Conservation (phyloP, 2,888 invertebrate genomes). For the Dynastes hyllus region DNA sequence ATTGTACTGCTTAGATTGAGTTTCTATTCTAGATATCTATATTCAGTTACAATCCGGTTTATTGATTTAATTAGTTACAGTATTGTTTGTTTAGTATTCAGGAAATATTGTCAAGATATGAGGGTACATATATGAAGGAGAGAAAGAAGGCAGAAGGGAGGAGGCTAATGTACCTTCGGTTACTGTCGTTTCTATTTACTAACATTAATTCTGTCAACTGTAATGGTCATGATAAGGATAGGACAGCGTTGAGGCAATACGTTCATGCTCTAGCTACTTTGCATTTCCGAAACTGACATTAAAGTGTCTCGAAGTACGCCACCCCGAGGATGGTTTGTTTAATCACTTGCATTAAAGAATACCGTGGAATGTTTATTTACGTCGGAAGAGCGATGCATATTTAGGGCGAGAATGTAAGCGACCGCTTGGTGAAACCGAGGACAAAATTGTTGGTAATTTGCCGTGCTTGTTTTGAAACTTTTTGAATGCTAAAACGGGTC, state of each 20-base stretch:
- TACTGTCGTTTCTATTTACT: constrained; percentile 56
- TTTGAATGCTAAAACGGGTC: constrained; percentile 26
- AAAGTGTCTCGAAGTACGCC: constrained; percentile 54
- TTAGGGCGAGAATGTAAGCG: constrained; percentile 6
- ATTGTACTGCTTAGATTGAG: too few species aligned
- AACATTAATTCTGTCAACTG: constrained; percentile 60
- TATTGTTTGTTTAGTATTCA: too few species aligned
- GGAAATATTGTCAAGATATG: too few species aligned
- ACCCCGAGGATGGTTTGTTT: constrained; percentile 36
- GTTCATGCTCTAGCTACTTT: constrained; percentile 53
- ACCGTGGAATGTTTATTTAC: constrained; percentile 37
- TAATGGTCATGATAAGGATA: constrained; percentile 60
- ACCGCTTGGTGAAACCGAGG: neutral
- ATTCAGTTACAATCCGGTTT: too few species aligned
- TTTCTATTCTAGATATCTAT: too few species aligned
- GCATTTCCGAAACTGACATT: constrained; percentile 54
- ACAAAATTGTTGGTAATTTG: constrained; percentile 26
- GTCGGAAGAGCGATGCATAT: constrained; percentile 42
- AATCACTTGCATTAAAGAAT: constrained; percentile 48
- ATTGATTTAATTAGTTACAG: too few species aligned
- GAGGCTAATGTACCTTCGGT: neutral
- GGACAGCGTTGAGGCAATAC: constrained; percentile 60
- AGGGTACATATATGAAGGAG: too few species aligned
- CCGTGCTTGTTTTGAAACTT: constrained; percentile 22
- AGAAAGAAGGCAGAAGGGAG: neutral